These are phyloP conservation scores for Cyanoderma ruficeps DNA, from an alignment of 2,113 vertebrate species.

Conservation along the genomic window DNA sequence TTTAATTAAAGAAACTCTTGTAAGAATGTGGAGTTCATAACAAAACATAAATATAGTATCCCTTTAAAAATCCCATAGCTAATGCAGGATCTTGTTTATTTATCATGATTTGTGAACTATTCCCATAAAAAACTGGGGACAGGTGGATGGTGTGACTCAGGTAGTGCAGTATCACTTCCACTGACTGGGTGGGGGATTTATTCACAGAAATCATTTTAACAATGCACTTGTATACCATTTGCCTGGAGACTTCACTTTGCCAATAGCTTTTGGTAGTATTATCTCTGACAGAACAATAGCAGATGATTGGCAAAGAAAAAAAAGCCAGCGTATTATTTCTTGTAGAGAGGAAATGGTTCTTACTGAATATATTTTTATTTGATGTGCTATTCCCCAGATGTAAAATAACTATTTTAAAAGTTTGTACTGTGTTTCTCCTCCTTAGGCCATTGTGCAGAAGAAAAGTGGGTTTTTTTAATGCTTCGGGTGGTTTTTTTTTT, in stretches of 20 bases:
- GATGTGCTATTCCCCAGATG: conserved; percentile 4
- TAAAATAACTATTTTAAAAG: conserved; percentile 58
- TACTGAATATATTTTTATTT: conserved; percentile 36
- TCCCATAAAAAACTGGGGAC: neutral
- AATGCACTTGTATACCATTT: neutral
- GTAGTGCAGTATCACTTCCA: neutral
- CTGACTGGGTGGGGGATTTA: neutral
- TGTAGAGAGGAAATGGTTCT: neutral
- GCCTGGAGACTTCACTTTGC: conserved; percentile 4
- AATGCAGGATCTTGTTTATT: neutral
- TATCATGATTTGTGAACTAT: neutral
- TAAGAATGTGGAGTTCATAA: neutral
- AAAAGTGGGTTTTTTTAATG: neutral
- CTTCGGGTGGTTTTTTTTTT: neutral
- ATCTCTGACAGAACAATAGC: conserved; percentile 51
- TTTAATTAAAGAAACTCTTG: neutral
- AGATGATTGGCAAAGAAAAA: conserved; percentile 35
- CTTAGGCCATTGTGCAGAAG: neutral
- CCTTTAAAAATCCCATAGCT: neutral
- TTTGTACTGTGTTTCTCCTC: neutral
- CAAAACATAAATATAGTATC: neutral
- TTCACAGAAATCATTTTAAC: neutral
- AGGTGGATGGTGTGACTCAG: neutral
- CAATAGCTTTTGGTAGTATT: conserved; percentile 24
- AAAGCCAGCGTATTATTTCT: neutral